These are phyloP conservation scores for Eilema depressum DNA, from an alignment of 2,888 invertebrate genomes.

Conservation along the genomic window DNA sequence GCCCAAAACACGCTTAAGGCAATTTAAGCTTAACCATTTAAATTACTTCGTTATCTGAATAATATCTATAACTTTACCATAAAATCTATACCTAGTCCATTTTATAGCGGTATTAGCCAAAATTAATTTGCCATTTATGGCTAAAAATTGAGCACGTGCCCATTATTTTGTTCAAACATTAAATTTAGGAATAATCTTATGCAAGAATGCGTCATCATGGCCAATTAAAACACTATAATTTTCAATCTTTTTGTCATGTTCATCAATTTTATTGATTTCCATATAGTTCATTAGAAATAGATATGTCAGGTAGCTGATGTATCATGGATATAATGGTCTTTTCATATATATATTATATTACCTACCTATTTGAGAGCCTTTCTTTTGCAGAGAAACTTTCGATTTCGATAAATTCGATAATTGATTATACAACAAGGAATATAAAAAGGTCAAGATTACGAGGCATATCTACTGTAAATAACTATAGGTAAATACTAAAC, in stretches of 20 bases:
- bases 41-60: not conserved
- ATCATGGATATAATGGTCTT: not conserved
- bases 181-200: slow-evolving; percentile 17
- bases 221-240: slow-evolving; percentile 18
- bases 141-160: not conserved
- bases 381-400: no score
- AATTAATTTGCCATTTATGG: not conserved
- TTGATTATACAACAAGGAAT: no score
- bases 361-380: not conserved
- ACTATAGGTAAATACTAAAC: not conserved
- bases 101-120: slow-evolving; percentile 11
- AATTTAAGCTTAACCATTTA: no score
- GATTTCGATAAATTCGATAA: no score
- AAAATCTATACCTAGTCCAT: not conserved
- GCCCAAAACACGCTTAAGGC: no score
- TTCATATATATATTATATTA: not conserved
- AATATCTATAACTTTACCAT: not conserved
- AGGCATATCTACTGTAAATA: no score
- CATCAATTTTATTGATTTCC: slow-evolving; percentile 5
- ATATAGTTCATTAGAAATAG: slow-evolving; percentile 15
- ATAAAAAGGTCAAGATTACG: no score
- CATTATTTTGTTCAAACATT: slow-evolving; percentile 17
- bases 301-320: not conserved
- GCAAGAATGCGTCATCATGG: slow-evolving; percentile 12
- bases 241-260: not conserved